Evolutionary conservation across 1,140 invertebrate genomes (phyloP), one percentile per base, ranked within the genome.

Genomic region (Wasmannia auropunctata): DNA sequence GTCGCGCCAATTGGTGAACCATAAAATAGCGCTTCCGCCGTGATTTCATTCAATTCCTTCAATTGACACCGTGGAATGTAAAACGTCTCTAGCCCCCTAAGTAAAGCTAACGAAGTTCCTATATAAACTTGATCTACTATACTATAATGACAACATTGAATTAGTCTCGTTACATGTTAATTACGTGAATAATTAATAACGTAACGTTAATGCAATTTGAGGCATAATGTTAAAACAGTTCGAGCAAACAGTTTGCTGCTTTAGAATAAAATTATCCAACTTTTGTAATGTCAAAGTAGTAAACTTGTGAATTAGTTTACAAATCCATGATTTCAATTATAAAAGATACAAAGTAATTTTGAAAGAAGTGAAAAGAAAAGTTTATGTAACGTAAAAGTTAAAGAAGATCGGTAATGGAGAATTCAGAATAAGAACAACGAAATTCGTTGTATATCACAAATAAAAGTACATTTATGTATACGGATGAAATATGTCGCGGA

Each of bases 1-100:
- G 25, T n/a, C 19, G 14, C 76, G 19, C 6, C 43, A 69, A 54
- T 69, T 49, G 43, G 3, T 14, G 76, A 69, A 54, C 6, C 62
- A 34, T 63, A 77, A 77, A 63, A 31, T 43, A 77, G 75, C 75
- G 31, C 62, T 79, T 79, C 43, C 43, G n/a, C 60, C 14, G 19
- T 69, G 76, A 80, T 80, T 80, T 37, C 43, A 28, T 51, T 74
- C 70, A 74, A 74, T 74, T 74, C 31, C 40, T 40, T 67, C 76
- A 77, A 63, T 77, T 77, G 58, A 60, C 46, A 6, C 14, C 25
- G 58, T 14, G 75, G 37, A 63, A 77, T 43, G 16, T 76, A 11
- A 25, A 63, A 63, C 1, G 25, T 31, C 19, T 37, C n/a, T 10
- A n/a, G 19, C 11, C 19, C 5, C 6, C 6, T 28, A 67, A 65